Evolutionary conservation across 1,140 invertebrate species (phyloP), one percentile per base, ranked within the genome.

Genomic region (Heliconius eleuchia): DNA sequence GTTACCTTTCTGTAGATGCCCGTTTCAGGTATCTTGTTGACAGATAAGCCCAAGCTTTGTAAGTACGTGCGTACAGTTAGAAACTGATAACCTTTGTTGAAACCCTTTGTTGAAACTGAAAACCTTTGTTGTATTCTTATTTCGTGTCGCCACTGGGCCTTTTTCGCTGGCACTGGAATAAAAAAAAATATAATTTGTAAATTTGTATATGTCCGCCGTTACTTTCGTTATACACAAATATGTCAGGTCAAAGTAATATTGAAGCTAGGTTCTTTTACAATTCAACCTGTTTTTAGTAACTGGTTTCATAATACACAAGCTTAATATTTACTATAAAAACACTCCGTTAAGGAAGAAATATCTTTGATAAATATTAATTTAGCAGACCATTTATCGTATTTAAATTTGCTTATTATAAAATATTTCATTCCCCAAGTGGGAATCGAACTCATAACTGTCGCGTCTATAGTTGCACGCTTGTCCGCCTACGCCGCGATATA

Each of bases 91-190:
- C 83, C 90, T 90, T 89, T 91, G 87, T 90, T 83, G 83, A 23
- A 23, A 23, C 23, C 23, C 23, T 23, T 23, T 23, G 23, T 23
- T 23, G 23, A 23, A 23, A 23, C 23, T 23, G 23, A 23, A 23
- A 91, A 88, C 83, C 90, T 90, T 89, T 91, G 87, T 90, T 84
- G 83, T 79, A 77, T 77, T 78, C 82, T 91, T 90, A 89, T 90
- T 88, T 86, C 75, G 37, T 77, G 77, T 82, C 83, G 80, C 83
- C 85, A 84, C 81, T 81, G 83, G 82, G 75, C 30, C 83, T 78
- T 77, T 78, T 76, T 81, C 6, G 30, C 79, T 78, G 76, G 76
- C 79, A 79, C 85, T 73, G 80, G 84, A 85, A 85, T 86, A 42
- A 87, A 87, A 86, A 83, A 78, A 4, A 0, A 23, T 23, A 79